Base-by-base conservation (phyloP, 2,797 vertebrate species). In the Hydrocynus forskahlii region DNA sequence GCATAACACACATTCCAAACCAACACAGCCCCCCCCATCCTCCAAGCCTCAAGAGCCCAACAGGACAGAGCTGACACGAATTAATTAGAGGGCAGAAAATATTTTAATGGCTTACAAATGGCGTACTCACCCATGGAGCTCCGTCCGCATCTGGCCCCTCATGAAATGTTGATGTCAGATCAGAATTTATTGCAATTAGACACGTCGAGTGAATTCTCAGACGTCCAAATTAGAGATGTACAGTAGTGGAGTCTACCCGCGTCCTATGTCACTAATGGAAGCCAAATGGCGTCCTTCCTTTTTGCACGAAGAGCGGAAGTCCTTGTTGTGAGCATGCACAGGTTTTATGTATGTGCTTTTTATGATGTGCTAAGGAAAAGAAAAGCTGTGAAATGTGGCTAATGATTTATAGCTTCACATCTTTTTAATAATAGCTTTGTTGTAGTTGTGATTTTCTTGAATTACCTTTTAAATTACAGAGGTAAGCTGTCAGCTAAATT, bases 41-140 rank as follows among this genome's bases (percentile, higher is more conserved):
- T 80, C 69, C 81, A 73, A 71, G 64, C 75, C 79, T 64, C 38
- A 69, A 52, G 40, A 76, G 64, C 54, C 38, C 59, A 55, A 57
- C 10, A 17, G 19, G 78, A 83, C 62, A 52, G 52, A 76, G 86
- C 84, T 73, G 59, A 81, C 88, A 73, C 82, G 43, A 85, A 84
- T 86, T 90, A 90, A 93, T 94, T 92, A 93, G 90, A 91, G 91
- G 88, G 89, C 78, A 86, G 86, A 92, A 93, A 93, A 89, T 91
- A 92, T 93, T 92, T 93, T 91, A 94, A 94, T 92, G 88, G 82
- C 88, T 93, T 91, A 89, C 92, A 93, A 94, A 93, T 93, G 92
- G 89, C 83, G 82, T 85, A 78, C 87, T 84, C 88, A 84, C 74
- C 78, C 62, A 85, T 72, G 69, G 60, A 60, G 66, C 76, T 67